Conservation (phyloP, 2,797 vertebrate genomes). For the Linurgus olivaceus region DNA sequence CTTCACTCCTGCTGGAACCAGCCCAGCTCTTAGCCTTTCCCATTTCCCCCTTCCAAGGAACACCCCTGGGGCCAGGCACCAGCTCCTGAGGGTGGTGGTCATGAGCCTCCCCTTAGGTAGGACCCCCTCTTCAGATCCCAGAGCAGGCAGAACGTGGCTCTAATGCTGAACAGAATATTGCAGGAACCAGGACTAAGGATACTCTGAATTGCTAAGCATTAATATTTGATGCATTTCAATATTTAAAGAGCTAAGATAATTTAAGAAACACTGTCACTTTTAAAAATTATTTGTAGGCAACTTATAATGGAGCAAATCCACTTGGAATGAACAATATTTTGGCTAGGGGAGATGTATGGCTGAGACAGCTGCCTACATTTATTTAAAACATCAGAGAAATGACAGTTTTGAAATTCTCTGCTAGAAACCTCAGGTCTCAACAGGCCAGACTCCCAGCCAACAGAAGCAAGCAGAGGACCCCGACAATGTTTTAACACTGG, state of each 20-base stretch:
- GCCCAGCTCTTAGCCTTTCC: not conserved
- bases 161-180: not conserved
- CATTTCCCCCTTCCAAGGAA: not conserved
- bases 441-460: not conserved
- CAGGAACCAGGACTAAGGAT: not conserved
- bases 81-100: rapidly evolving
- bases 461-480: not conserved
- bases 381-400: slow-evolving; percentile 23
- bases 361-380: slow-evolving; percentile 11
- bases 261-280: slow-evolving; percentile 54
- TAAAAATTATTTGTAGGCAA: slow-evolving; percentile 58
- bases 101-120: not conserved
- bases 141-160: not conserved
- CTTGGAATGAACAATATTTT: slow-evolving; percentile 39
- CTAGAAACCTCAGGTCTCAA: slow-evolving; percentile 2
- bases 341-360: not conserved
- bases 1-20: not conserved
- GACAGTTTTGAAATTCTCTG: not conserved
- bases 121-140: not conserved
- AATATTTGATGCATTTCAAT: slow-evolving; percentile 66
- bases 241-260: slow-evolving; percentile 67
- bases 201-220: slow-evolving; percentile 31
- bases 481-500: not conserved
- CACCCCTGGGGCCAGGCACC: not conserved
- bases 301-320: slow-evolving; percentile 44